Base-by-base conservation (phyloP, 2,113 vertebrate species). In the Otolemur garnettii region DNA sequence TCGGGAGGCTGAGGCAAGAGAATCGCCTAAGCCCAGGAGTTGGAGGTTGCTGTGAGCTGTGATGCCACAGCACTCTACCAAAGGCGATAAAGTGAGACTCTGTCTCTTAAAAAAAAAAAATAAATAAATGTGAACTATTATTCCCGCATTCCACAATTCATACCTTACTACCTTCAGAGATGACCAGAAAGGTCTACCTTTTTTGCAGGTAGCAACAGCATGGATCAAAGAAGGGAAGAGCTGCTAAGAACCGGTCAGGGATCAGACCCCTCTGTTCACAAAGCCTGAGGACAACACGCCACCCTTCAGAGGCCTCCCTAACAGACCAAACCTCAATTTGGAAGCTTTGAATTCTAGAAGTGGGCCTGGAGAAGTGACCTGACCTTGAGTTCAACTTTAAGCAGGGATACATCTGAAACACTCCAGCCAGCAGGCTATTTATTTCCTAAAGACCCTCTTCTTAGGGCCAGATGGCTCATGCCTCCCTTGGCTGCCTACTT, bases 381-480 rank as follows among this genome's bases (percentile, higher is more conserved):
- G 86, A 69, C 21, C 87, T 69, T 28, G 45, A 90, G 62, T 80
- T 93, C 26, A 68, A 72, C 85, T 97, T 84, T 80, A 64, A 84
- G 77, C n/a, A 77, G 42, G 90, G 83, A 66, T 33, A 57, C 33
- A 60, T 35, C 68, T 87, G 60, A 77, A 83, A 69, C 55, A 75
- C 62, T 60, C 74, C 84, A 92, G 66, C 75, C 74, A 24, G 93
- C 83, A 93, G 94, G 83, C 79, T 87, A 50, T 77, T 69, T 85
- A 42, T 71, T 96, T 88, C 90, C 71, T 62, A 21, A 83, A 85
- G 93, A 88, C 87, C 64, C 35, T 35, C 94, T 83, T 86, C 62
- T 71, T 30, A 81, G 91, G 93, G 87, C 97, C 97, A 97, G 96
- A 96, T 97, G 97, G 97, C 83, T 72, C 5, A 13, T 80, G 80